Evolutionary conservation across 2,113 vertebrate species (phyloP), one percentile per base, ranked within the genome.

Genomic region (Channa maculata): DNA sequence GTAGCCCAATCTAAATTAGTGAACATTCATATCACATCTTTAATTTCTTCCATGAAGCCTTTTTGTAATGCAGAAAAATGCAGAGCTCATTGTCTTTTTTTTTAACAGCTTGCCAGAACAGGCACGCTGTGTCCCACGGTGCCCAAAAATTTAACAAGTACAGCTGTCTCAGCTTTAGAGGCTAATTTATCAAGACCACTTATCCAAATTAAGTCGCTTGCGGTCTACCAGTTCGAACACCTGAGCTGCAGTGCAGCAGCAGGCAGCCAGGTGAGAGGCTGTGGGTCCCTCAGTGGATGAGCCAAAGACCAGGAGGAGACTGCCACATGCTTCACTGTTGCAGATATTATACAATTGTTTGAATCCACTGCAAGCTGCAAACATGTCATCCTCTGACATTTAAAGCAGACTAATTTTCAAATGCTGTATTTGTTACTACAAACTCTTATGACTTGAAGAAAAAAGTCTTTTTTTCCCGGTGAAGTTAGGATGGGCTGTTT

Each of bases 211-310:
- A 49, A 81, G 77, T 79, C 80, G 74, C 64, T 79, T 74, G 61
- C 60, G 79, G 65, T 89, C 76, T 89, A 74, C 77, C 64, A 74
- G 74, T 79, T 65, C 74, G 71, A 67, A 61, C 80, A 89, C 82
- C 82, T 76, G 82, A 71, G 79, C 46, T 3, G 2, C 36, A 6
- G 68, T 34, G 7, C 52, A 53, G 64, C 74, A 58, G 60, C 70
- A 60, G 50, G 68, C 65, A 52, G 48, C 11, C 72, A 70, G 75
- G 83, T 83, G 74, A 78, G 55, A 50, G 37, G 2, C 67, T 33
- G 67, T 1, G 53, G 45, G 0, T 60, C 60, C 58, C 37, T 0
- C 0, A 1, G 46, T 11, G 41, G 24, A 24, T 44, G 53, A 53
- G 66, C 41, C 44, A 5, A 59, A 11, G 12, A 63, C 41, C 41